These are phyloP conservation scores for Achatina immaculata DNA, from an alignment of 1,140 invertebrate species.

Conservation along the genomic window DNA sequence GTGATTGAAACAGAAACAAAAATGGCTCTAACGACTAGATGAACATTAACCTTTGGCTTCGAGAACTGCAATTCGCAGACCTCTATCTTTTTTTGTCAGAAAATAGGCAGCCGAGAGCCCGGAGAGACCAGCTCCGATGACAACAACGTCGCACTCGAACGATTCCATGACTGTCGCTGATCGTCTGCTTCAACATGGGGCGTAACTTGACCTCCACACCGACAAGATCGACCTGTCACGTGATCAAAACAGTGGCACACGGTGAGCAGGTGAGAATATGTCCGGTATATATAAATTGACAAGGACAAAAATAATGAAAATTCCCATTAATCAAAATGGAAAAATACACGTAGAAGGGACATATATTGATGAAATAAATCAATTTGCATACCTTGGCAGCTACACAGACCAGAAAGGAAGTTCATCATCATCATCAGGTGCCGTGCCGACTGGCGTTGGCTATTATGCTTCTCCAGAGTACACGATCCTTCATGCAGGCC, in stretches of 20 bases:
- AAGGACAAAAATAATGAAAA: too few species aligned
- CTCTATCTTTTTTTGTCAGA: conserved; percentile 56
- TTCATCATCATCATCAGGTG: too few species aligned
- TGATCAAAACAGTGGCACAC: conserved; percentile 15
- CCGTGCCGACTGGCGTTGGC: too few species aligned
- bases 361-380: too few species aligned
- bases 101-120: conserved; percentile 66
- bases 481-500: too few species aligned
- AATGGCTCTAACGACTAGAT: too few species aligned
- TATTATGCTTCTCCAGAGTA: too few species aligned
- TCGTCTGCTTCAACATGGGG: not conserved
- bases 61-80: conserved; percentile 59
- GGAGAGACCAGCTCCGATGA: conserved; percentile 67
- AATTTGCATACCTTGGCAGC: too few species aligned
- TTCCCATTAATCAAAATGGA: too few species aligned
- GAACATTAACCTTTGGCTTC: conserved; percentile 68
- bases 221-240: conserved; percentile 14
- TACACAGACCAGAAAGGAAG: too few species aligned
- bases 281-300: not conserved
- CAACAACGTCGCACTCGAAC: conserved; percentile 60
- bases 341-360: too few species aligned
- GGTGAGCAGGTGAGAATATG: not conserved
- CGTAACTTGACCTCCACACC: conserved; percentile 17
- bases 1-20: too few species aligned
- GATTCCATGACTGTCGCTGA: conserved; percentile 43